phyloP scores from a whole-genome alignment of 2,113 vertebrate species.

The Melanerpes aurifrons region DNA sequence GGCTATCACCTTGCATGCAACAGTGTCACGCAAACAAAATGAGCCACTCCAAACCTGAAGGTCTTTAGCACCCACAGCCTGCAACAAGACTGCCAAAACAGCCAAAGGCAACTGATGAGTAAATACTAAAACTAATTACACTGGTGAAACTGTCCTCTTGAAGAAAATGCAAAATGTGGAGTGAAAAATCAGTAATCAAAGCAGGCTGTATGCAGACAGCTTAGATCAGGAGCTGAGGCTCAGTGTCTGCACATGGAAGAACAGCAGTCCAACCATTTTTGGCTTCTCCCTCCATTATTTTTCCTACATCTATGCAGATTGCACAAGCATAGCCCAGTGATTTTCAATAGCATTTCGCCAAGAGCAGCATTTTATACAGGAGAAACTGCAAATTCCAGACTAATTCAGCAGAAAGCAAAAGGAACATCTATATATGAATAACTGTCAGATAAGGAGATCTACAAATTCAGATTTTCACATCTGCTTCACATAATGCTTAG shows the following conservation, averaged over 20 bases:
- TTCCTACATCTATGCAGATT: not conserved
- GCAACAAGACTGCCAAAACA: not conserved
- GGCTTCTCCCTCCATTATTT: not conserved
- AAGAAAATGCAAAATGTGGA: not conserved
- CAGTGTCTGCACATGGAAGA: not conserved
- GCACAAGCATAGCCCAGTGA: not conserved
- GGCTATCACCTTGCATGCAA: not conserved
- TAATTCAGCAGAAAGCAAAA: conserved; percentile 26
- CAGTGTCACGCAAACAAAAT: not conserved
- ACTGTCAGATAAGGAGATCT: not conserved
- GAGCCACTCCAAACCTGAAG: not conserved
- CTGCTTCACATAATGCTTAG: not conserved
- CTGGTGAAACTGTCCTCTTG: not conserved
- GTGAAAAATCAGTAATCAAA: not conserved
- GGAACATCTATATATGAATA: not conserved
- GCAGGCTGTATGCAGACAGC: not conserved
- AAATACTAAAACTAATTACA: not conserved
- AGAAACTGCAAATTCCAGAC: conserved; percentile 14
- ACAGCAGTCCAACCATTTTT: not conserved
- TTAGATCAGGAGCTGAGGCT: not conserved
- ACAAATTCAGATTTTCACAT: conserved; percentile 9
- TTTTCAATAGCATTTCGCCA: not conserved
- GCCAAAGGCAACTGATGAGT: not conserved
- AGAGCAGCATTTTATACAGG: not conserved
- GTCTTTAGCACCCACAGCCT: not conserved